Evolutionary conservation across 2,113 vertebrate genomes (phyloP).

Genomic region (Pyxicephalus adspersus): DNA sequence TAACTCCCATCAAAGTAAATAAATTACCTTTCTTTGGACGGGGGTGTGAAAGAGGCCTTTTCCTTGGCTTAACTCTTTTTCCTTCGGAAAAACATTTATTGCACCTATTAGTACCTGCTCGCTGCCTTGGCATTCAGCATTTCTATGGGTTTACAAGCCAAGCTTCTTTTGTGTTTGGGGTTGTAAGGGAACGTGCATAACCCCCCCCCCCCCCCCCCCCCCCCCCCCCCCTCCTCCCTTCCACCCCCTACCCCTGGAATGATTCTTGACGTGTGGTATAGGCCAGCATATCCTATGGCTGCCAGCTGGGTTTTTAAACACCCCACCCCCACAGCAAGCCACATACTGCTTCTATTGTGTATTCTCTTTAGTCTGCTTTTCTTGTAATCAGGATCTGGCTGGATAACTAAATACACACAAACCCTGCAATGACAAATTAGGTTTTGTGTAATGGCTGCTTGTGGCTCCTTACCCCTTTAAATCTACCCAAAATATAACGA

Average conservation of each 20-base stretch:
- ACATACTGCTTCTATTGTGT: slow-evolving; percentile 55
- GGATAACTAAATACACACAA: slow-evolving; percentile 16
- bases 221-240: not conserved
- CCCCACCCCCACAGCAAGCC: slow-evolving; percentile 53
- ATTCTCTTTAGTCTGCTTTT: slow-evolving; percentile 31
- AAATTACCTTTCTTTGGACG: slow-evolving; percentile 8
- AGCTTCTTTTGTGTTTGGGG: slow-evolving; percentile 54
- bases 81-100: not conserved
- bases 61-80: not conserved
- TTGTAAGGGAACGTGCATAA: slow-evolving; percentile 43
- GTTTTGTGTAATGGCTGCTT: not conserved
- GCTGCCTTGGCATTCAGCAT: not conserved
- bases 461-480: not conserved
- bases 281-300: slow-evolving; percentile 56
- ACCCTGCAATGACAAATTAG: not conserved
- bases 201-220: slow-evolving; percentile 33
- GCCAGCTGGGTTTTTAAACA: slow-evolving; percentile 54
- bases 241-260: slow-evolving; percentile 42
- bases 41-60: not conserved
- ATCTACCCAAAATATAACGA: not conserved
- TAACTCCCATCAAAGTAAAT: slow-evolving; percentile 23
- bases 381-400: slow-evolving; percentile 41
- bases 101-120: slow-evolving; percentile 21
- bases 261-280: slow-evolving; percentile 55
- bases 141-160: slow-evolving; percentile 30